Percentiles rank a stretch among this genome's conserved stretches.
Evolutionary conservation across 2,888 invertebrate genomes (phyloP).

Genomic region (Polydrusus tereticollis): DNA sequence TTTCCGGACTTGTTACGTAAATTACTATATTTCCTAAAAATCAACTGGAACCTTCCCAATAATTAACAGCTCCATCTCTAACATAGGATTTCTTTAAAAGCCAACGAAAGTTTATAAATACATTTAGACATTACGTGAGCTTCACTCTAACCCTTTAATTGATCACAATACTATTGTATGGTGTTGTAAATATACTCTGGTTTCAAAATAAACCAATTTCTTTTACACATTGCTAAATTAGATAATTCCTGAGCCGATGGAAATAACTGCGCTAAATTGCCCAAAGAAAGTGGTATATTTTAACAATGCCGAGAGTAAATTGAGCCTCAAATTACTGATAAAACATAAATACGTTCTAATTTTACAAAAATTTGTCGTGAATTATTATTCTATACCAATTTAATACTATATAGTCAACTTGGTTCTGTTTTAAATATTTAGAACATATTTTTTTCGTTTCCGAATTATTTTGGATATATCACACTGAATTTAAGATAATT

Average conservation of each 20-base stretch:
- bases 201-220: constrained; percentile 19
- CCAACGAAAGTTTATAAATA: too few species aligned
- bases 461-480: constrained; percentile 58
- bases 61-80: too few species aligned
- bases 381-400: constrained; percentile 44
- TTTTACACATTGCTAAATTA: too few species aligned
- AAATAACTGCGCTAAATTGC: neutral
- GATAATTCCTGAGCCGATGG: too few species aligned
- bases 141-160: constrained; percentile 29
- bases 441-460: constrained; percentile 66
- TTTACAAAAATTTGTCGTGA: constrained; percentile 57
- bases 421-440: constrained; percentile 67
- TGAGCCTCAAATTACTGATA: constrained; percentile 61
- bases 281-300: constrained; percentile 17
- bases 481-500: constrained; percentile 56
- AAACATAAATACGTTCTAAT: constrained; percentile 60
- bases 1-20: too few species aligned
- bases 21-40: too few species aligned
- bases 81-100: too few species aligned
- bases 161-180: constrained; percentile 48
- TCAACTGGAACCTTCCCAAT: too few species aligned
- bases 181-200: constrained; percentile 36
- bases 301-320: constrained; percentile 54
- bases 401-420: constrained; percentile 62
- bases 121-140: neutral